Conservation (phyloP, 2,113 vertebrate genomes). For the Pteruthius melanotis region DNA sequence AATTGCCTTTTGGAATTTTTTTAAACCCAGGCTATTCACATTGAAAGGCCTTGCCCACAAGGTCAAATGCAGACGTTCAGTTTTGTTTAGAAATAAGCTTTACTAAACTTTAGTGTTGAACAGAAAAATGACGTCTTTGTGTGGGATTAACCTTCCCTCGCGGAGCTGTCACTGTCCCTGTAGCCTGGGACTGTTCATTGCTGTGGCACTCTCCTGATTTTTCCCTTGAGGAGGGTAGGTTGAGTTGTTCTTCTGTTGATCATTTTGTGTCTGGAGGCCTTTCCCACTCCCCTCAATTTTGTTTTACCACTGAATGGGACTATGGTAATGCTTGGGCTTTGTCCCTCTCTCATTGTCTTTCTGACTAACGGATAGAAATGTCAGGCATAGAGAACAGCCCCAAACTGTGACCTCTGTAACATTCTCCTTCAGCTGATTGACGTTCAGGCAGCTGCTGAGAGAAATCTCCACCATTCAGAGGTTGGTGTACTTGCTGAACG, state of each 20-base stretch:
- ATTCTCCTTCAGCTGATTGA: constrained; percentile 53
- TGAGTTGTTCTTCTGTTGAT: constrained; percentile 48
- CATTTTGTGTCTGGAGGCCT: constrained; percentile 39
- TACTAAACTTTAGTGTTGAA: neutral
- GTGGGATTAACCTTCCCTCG: neutral
- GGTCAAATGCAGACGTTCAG: neutral
- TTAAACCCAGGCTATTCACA: neutral
- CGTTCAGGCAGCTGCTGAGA: constrained; percentile 40
- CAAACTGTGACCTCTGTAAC: constrained; percentile 44
- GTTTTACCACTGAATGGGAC: constrained; percentile 19
- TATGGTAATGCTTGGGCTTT: constrained; percentile 56
- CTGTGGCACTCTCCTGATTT: neutral
- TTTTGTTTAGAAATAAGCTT: constrained; percentile 25
- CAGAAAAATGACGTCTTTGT: constrained; percentile 23
- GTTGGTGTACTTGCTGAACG: constrained; percentile 17
- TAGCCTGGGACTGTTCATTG: neutral
- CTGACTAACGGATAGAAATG: constrained; percentile 56
- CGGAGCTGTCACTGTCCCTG: neutral
- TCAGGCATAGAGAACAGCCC: constrained; percentile 49
- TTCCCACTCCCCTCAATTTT: constrained; percentile 47
- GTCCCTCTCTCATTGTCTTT: constrained; percentile 45
- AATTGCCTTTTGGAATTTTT: neutral
- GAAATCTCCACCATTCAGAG: constrained; percentile 58
- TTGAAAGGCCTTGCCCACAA: neutral
- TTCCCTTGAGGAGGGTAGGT: constrained; percentile 3